Base-by-base conservation (phyloP, 1,140 invertebrate genomes). In the Cepaea nemoralis region DNA sequence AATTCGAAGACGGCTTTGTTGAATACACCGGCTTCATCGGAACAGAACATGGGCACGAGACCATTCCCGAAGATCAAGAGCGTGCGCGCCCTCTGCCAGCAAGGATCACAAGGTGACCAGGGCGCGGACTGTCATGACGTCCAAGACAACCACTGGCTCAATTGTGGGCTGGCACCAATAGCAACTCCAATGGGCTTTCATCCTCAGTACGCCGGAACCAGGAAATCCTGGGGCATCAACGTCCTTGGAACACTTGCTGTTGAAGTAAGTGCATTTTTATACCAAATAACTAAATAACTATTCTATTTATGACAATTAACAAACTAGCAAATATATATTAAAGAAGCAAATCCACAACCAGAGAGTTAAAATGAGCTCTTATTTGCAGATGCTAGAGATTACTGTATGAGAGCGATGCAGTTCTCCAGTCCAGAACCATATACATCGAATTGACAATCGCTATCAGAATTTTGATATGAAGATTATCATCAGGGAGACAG, bases 141-240 rank as follows among this genome's bases (percentile, higher is more conserved):
- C 1, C 82, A 79, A 1, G 87, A 90, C 70, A 80, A 82, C n/a
- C 89, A 90, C 73, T 90, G 89, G 89, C 89, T 90, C 1, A 87
- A 89, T 77, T 88, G 89, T 3, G 82, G 81, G 19, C 84, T 86
- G 8, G 82, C 82, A 14, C 89, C 89, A 14, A 83, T 90, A 14
- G 89, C 89, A 1, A 89, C 88, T 39, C 89, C 88, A 0, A 90
- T 90, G 89, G 86, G 87, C 1, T 82, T 35, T 0, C 87, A 90
- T 76, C 85, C 85, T 55, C 85, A 86, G 59, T 90, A 89, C 82
- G 77, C 85, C n/a, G 59, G 80, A 12, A 85, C 83, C 59, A 67
- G 89, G 35, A 89, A 89, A 75, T 89, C 88, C 3, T 90, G 89
- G 89, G 89, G 89, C 0, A 89, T 90, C 74, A 89, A 90, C 77